Evolutionary conservation across 2,113 vertebrate species (phyloP).

Genomic region (Hystrix cristata): DNA sequence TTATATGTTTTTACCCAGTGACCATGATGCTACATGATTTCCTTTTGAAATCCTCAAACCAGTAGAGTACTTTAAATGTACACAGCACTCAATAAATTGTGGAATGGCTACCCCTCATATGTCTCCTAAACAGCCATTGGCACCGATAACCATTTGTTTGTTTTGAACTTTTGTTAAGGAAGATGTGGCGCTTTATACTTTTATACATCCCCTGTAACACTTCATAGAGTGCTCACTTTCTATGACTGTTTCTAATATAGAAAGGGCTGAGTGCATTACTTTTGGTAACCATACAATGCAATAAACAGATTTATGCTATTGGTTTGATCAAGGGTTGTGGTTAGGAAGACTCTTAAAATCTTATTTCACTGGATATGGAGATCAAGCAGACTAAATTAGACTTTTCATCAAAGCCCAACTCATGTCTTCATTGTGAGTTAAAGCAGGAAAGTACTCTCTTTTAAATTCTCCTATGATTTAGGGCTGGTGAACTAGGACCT

Average conservation of each 20-base stretch:
- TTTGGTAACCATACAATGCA: background rate
- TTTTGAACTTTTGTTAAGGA: background rate
- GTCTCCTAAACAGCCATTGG: background rate
- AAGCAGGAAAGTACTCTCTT: background rate
- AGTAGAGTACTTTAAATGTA: background rate
- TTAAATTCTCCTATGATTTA: slow-evolving; percentile 5
- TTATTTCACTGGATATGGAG: background rate
- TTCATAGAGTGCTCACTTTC: background rate
- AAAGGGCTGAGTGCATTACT: background rate
- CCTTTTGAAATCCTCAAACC: background rate
- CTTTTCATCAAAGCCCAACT: background rate
- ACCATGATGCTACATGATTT: background rate
- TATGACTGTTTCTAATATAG: background rate
- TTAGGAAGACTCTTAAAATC: slow-evolving; percentile 21
- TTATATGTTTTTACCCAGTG: background rate
- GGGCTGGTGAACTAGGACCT: background rate
- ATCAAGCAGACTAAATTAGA: background rate
- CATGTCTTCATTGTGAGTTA: background rate
- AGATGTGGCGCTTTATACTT: background rate
- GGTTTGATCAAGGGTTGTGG: background rate
- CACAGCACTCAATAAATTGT: background rate
- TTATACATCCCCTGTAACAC: background rate
- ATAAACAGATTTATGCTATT: background rate
- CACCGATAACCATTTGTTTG: background rate
- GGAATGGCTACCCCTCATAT: background rate